phyloP scores from a whole-genome alignment of 2,888 invertebrate species.

The Amaurobius ferox region DNA sequence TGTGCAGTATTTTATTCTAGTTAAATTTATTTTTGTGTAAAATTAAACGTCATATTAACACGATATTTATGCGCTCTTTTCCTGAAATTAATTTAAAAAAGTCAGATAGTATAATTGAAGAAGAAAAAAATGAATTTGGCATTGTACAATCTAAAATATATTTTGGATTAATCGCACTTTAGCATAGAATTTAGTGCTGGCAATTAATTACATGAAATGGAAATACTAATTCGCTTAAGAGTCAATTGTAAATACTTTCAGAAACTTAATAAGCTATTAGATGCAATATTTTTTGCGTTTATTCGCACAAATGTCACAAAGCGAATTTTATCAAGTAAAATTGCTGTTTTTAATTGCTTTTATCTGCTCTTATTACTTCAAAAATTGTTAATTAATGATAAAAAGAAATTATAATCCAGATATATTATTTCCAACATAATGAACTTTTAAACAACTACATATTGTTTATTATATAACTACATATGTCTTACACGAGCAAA shows the following conservation, averaged over 20 bases:
- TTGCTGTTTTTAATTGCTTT: not conserved
- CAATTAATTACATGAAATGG: not conserved
- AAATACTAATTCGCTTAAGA: not conserved
- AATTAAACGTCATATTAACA: not conserved
- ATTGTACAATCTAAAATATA: not conserved
- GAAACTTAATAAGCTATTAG: not conserved
- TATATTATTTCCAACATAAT: not conserved
- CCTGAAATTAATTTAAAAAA: not conserved
- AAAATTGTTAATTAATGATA: not conserved
- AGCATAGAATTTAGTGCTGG: not conserved
- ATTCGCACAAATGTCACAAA: not conserved
- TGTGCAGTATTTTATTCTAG: no score
- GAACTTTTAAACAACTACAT: no score
- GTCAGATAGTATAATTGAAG: not conserved
- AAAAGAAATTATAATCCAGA: not conserved
- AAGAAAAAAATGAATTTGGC: not conserved
- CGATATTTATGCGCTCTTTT: not conserved
- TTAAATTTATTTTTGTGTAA: not conserved
- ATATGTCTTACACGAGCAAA: no score
- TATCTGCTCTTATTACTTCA: not conserved
- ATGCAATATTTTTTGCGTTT: not conserved
- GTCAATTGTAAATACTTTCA: not conserved
- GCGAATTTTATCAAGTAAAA: not conserved
- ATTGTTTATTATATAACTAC: no score
- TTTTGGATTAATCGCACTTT: not conserved